A percentile compares a stretch with the other conserved stretches of the same genome.
phyloP scores from a whole-genome alignment of 2,797 vertebrate genomes.

The Myotis daubentonii region DNA sequence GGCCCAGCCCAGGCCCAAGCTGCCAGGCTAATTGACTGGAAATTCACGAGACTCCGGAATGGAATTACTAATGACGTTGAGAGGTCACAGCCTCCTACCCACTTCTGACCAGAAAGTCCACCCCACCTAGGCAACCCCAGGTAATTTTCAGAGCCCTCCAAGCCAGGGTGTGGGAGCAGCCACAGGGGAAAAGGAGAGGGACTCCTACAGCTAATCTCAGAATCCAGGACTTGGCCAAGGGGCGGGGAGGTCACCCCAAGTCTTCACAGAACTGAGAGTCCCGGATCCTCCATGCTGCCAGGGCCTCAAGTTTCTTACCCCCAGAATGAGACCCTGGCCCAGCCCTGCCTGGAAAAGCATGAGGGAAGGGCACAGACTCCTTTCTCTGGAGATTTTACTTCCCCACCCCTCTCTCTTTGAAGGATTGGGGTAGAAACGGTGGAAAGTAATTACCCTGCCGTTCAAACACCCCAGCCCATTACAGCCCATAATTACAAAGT shows the following conservation, averaged over 20 bases:
- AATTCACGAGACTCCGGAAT: constrained; percentile 23
- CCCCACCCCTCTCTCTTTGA: constrained; percentile 60
- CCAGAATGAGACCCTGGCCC: neutral
- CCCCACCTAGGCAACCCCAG: neutral
- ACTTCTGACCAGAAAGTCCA: neutral
- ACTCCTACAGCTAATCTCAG: neutral
- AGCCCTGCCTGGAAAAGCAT: neutral
- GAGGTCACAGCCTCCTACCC: neutral
- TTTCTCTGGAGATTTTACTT: constrained; percentile 57
- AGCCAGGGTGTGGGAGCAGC: neutral
- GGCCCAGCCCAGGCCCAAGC: neutral
- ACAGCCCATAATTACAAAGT: constrained; percentile 79
- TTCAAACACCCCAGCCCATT: constrained; percentile 77
- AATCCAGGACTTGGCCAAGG: neutral
- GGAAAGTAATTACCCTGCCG: constrained; percentile 73
- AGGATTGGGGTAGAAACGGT: constrained; percentile 71
- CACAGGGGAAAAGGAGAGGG: neutral
- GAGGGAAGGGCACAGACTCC: constrained; percentile 26
- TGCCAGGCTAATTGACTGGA: neutral
- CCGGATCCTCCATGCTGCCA: neutral
- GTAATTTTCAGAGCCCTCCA: neutral
- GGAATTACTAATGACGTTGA: neutral
- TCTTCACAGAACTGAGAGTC: neutral
- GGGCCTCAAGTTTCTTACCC: neutral
- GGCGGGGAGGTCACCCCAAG: neutral